These are phyloP conservation scores for Odontomachus brunneus DNA, from an alignment of 1,140 invertebrate genomes.

Conservation along the genomic window DNA sequence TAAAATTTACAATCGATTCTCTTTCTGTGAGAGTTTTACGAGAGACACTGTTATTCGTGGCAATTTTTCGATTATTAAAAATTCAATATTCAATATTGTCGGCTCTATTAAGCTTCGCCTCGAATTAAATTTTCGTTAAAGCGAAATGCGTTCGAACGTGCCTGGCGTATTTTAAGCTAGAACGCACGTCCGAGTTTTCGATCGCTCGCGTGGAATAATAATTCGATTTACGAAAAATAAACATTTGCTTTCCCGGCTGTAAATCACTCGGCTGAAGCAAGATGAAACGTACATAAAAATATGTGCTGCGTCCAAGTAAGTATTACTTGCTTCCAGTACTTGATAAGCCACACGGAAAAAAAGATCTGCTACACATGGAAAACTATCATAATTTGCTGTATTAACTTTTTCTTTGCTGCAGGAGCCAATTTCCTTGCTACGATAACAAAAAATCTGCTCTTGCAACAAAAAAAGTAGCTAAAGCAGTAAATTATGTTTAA, in stretches of 20 bases:
- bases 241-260: neutral
- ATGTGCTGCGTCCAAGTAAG: too few relatives aligned
- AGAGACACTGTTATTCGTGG: neutral
- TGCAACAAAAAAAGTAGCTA: too few relatives aligned
- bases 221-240: neutral
- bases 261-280: neutral
- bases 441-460: too few relatives aligned
- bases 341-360: too few relatives aligned
- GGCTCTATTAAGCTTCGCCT: neutral
- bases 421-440: too few relatives aligned
- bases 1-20: neutral
- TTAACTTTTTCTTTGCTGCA: too few relatives aligned
- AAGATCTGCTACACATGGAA: too few relatives aligned
- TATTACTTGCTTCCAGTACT: too few relatives aligned
- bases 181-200: slow-evolving; percentile 1
- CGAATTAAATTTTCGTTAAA: slow-evolving; percentile 20
- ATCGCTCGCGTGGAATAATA: neutral
- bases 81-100: slow-evolving; percentile 2
- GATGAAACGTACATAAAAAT: neutral
- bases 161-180: neutral
- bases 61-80: neutral
- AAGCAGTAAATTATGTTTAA: too few relatives aligned
- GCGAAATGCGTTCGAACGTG: neutral
- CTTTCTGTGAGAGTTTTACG: neutral
- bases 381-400: too few relatives aligned